Percentiles rank a stretch among this genome's conserved stretches.
Conservation (phyloP, 1,140 invertebrate species). For the Laupala kohalensis region DNA sequence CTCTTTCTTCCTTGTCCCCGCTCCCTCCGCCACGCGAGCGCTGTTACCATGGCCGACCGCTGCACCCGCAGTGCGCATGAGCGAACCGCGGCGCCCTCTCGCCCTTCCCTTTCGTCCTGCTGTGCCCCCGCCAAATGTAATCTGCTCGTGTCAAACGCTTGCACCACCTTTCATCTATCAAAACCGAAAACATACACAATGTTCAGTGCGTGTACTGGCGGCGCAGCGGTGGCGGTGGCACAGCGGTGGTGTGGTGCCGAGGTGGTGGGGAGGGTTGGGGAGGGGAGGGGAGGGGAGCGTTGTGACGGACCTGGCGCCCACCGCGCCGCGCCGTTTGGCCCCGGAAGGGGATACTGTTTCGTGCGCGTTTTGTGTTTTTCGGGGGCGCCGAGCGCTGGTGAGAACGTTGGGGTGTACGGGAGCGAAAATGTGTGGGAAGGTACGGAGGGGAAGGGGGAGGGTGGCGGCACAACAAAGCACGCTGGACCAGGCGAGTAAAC, state of each 20-base stretch:
- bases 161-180: constrained; percentile 4
- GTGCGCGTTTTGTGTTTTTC: neutral
- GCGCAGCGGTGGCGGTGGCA: neutral
- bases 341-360: neutral
- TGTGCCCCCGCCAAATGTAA: neutral
- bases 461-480: neutral
- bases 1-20: neutral
- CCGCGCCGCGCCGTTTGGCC: too few species aligned
- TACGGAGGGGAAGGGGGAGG: neutral
- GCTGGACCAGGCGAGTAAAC: neutral
- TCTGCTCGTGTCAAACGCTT: constrained; percentile 7
- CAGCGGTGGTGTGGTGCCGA: too few species aligned
- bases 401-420: neutral
- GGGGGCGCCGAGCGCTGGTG: neutral
- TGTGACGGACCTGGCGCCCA: too few species aligned
- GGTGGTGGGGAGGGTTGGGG: too few species aligned
- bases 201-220: neutral
- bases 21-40: too few species aligned
- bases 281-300: neutral
- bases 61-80: neutral
- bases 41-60: too few species aligned
- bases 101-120: neutral
- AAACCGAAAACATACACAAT: neutral
- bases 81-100: too few species aligned
- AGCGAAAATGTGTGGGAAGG: neutral